Percentiles rank a stretch among this genome's conserved stretches.
These are phyloP conservation scores for Liodrosophila aerea DNA, from an alignment of 2,888 invertebrate genomes.

Conservation along the genomic window DNA sequence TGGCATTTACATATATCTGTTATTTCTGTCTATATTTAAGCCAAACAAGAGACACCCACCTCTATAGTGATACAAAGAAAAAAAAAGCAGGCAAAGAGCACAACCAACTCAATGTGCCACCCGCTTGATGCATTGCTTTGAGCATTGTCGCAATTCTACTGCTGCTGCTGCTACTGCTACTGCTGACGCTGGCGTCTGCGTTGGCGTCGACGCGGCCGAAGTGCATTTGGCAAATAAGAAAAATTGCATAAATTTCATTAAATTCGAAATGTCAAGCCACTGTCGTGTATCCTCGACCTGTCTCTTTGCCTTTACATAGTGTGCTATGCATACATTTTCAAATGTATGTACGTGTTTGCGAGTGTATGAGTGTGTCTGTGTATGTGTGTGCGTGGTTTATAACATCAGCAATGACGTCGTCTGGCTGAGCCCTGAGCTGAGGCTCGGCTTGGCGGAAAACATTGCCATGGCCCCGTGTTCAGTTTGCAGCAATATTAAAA, in stretches of 20 bases:
- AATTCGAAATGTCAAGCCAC: constrained; percentile 74
- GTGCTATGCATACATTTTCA: constrained; percentile 2
- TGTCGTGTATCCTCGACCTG: constrained; percentile 55
- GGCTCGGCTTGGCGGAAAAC: neutral
- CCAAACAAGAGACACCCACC: constrained; percentile 12
- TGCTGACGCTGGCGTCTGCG: constrained; percentile 25
- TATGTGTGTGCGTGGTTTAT: constrained; percentile 24
- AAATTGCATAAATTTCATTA: constrained; percentile 79
- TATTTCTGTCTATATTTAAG: constrained; percentile 37
- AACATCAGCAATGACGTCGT: constrained; percentile 45
- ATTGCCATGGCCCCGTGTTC: constrained; percentile 24
- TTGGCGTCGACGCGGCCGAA: constrained; percentile 40
- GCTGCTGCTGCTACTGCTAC: constrained; percentile 39
- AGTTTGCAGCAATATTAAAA: constrained; percentile 72
- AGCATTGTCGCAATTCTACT: constrained; percentile 61
- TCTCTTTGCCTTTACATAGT: constrained; percentile 4
- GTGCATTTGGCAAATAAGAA: constrained; percentile 76
- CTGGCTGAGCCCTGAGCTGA: constrained; percentile 30
- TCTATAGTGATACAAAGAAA: constrained; percentile 14
- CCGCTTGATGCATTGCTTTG: constrained; percentile 71
- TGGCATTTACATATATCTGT: constrained; percentile 44
- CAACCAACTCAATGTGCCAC: constrained; percentile 36
- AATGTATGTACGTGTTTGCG: constrained; percentile 14
- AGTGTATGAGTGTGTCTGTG: constrained; percentile 5
- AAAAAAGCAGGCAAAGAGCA: constrained; percentile 1